Evolutionary conservation across 1,140 invertebrate species (phyloP).

Genomic region (Dinothrombium tinctorium): DNA sequence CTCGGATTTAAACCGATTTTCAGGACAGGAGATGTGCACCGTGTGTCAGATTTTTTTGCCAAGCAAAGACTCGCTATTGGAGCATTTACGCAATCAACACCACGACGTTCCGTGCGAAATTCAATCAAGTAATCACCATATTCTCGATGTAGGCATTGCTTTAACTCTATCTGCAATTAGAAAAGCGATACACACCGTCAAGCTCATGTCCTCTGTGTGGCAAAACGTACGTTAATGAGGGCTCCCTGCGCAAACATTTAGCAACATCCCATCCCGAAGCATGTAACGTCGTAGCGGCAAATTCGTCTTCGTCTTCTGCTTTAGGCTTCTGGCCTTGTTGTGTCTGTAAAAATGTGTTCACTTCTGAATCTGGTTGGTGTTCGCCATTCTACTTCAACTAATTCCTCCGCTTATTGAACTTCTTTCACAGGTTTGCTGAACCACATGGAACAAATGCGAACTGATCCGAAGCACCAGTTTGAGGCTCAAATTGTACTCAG

Average conservation of each 20-base stretch:
- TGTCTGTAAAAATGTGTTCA: slow-evolving; percentile 76
- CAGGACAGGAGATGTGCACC: too few species aligned
- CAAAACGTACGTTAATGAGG: slow-evolving; percentile 83
- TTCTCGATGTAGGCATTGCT: neutral
- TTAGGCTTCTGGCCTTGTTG: slow-evolving; percentile 34
- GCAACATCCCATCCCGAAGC: slow-evolving; percentile 60
- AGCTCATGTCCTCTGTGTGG: slow-evolving; percentile 81
- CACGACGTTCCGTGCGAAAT: too few species aligned
- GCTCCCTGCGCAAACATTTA: slow-evolving; percentile 71
- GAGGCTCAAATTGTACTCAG: slow-evolving; percentile 76
- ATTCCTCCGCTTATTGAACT: slow-evolving; percentile 1
- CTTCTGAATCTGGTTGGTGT: slow-evolving; percentile 58
- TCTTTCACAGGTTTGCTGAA: slow-evolving; percentile 45
- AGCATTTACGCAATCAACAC: too few species aligned
- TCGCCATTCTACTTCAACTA: neutral
- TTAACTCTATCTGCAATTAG: slow-evolving; percentile 26
- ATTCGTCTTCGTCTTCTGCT: neutral
- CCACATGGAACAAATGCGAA: slow-evolving; percentile 88
- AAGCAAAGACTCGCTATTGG: too few species aligned
- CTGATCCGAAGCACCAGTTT: slow-evolving; percentile 87
- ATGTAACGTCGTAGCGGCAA: slow-evolving; percentile 40
- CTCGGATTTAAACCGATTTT: too few species aligned
- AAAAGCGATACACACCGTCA: slow-evolving; percentile 69
- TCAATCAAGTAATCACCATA: too few species aligned
- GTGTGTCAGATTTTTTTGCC: too few species aligned